A percentile compares a stretch with the other conserved stretches of the same genome.
Conservation (phyloP, 2,797 vertebrate species). For the Cichlasoma orientale region DNA sequence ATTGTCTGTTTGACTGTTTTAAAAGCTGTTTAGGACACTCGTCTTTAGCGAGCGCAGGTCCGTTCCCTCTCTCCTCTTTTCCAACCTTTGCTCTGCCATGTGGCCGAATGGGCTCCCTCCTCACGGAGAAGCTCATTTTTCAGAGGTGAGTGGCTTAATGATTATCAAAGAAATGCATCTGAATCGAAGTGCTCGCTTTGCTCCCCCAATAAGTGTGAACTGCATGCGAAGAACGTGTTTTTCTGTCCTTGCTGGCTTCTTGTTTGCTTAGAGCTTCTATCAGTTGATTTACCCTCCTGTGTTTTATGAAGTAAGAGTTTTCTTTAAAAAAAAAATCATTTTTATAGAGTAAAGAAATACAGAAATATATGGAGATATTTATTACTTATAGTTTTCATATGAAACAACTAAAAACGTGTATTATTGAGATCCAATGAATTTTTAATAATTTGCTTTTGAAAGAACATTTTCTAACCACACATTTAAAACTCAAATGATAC, state of each 20-base stretch:
- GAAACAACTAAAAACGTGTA: background rate
- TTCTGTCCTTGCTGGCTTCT: slow-evolving; percentile 14
- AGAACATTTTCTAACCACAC: slow-evolving; percentile 5
- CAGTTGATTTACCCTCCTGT: background rate
- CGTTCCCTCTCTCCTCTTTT: slow-evolving; percentile 47
- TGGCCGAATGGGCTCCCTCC: slow-evolving; percentile 44
- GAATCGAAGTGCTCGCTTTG: slow-evolving; percentile 35
- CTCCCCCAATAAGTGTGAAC: slow-evolving; percentile 23
- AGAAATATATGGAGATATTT: background rate
- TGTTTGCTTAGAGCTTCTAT: slow-evolving; percentile 29
- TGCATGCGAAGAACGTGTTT: background rate
- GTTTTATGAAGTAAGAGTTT: background rate
- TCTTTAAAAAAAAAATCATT: background rate
- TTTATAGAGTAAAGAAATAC: background rate
- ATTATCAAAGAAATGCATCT: slow-evolving; percentile 61
- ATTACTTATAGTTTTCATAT: background rate
- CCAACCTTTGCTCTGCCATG: slow-evolving; percentile 70
- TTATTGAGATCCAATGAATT: background rate
- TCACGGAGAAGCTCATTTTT: slow-evolving; percentile 42
- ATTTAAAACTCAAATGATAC: slow-evolving; percentile 1
- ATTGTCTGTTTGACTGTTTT: slow-evolving; percentile 51
- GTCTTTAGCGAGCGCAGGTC: slow-evolving; percentile 34
- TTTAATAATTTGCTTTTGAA: background rate
- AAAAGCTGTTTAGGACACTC: slow-evolving; percentile 48
- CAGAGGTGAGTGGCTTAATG: slow-evolving; percentile 73